These are phyloP conservation scores for Pseudorasbora parva DNA, from an alignment of 2,113 vertebrate genomes.

Conservation along the genomic window DNA sequence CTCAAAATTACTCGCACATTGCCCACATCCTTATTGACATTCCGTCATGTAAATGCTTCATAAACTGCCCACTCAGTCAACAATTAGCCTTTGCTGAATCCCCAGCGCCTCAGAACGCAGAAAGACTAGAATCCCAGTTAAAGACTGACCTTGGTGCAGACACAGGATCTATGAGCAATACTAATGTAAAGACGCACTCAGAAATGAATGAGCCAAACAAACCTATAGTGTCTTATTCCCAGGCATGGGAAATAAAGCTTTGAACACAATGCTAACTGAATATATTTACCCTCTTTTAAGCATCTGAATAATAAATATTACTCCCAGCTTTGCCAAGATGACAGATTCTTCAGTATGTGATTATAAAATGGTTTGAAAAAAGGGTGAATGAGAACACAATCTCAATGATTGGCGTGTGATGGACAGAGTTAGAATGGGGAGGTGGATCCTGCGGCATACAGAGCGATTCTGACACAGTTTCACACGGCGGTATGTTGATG, in stretches of 20 bases:
- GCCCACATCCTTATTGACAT: conserved; percentile 62
- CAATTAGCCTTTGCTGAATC: conserved; percentile 47
- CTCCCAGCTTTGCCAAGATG: conserved; percentile 35
- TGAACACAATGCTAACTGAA: neutral
- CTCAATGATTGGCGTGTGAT: conserved; percentile 51
- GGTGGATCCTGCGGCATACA: conserved; percentile 37
- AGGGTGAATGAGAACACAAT: conserved; percentile 33
- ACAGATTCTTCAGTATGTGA: conserved; percentile 51
- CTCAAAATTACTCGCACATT: conserved; percentile 61
- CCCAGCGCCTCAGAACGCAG: conserved; percentile 53
- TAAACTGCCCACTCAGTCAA: conserved; percentile 66
- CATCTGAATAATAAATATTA: conserved; percentile 33
- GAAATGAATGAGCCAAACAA: conserved; percentile 21
- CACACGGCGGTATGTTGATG: neutral
- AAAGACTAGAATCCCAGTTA: conserved; percentile 43
- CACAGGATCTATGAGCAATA: conserved; percentile 21
- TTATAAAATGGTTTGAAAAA: conserved; percentile 47
- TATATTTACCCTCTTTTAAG: conserved; percentile 18
- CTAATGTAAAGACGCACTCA: conserved; percentile 18
- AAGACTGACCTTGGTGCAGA: conserved; percentile 48
- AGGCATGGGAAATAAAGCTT: conserved; percentile 25
- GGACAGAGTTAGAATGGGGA: conserved; percentile 52
- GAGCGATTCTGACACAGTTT: conserved; percentile 34
- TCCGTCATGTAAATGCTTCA: conserved; percentile 62
- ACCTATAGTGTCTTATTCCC: conserved; percentile 18